Evolutionary conservation across 2,888 invertebrate genomes (phyloP).

Genomic region (Labia minor): DNA sequence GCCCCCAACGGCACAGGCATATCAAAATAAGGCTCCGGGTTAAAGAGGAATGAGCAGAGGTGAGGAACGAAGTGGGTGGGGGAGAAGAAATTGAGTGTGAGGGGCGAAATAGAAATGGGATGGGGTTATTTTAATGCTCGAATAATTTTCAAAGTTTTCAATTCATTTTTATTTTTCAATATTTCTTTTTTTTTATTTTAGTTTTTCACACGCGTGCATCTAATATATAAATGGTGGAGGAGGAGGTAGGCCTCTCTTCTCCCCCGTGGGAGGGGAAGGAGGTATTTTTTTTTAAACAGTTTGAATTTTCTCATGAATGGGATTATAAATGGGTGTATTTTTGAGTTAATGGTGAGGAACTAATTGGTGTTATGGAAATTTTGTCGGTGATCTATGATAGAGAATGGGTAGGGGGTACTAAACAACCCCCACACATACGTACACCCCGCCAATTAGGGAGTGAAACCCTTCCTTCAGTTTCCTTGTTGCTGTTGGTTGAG

Average conservation of each 20-base stretch:
- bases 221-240: not conserved
- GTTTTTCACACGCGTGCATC: conserved; percentile 3
- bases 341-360: conserved; percentile 1
- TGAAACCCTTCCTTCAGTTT: too few relatives aligned
- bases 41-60: too few relatives aligned
- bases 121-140: not conserved
- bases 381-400: not conserved
- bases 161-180: not conserved
- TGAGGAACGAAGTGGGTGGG: not conserved
- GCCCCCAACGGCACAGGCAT: not conserved
- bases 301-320: conserved; percentile 3
- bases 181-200: not conserved
- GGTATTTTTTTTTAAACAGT: not conserved
- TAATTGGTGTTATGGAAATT: conserved; percentile 13
- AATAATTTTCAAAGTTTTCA: conserved; percentile 5
- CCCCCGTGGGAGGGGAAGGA: too few relatives aligned
- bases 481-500: too few relatives aligned
- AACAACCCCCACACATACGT: too few relatives aligned
- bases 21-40: not conserved
- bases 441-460: too few relatives aligned
- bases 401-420: too few relatives aligned
- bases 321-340: conserved; percentile 13
- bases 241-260: not conserved
- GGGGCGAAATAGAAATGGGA: too few relatives aligned
- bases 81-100: too few relatives aligned